Conservation (phyloP, 23 tunicate genomes). For the Styela clava region DNA sequence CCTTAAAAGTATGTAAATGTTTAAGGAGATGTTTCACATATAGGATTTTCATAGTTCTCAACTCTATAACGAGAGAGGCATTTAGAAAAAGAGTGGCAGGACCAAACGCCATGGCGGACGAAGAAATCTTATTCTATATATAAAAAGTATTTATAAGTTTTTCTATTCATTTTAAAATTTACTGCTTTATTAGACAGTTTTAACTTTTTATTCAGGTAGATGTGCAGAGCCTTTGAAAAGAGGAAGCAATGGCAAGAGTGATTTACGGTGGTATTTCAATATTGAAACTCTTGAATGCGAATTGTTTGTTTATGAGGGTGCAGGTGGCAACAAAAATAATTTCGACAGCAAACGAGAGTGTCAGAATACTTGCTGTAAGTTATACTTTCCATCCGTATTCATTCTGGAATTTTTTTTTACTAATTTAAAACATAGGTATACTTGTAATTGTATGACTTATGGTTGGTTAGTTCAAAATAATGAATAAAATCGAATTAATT, state of each 20-base stretch:
- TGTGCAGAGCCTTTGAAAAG: neutral
- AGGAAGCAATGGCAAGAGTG: neutral
- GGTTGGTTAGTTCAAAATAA: neutral
- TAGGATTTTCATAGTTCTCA: too few species aligned
- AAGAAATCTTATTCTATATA: too few species aligned
- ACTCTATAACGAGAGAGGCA: too few species aligned
- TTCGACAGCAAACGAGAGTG: constrained; percentile 12
- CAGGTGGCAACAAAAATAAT: constrained; percentile 25
- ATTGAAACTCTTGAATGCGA: constrained; percentile 9
- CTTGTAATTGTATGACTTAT: neutral
- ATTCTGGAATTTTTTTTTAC: too few species aligned
- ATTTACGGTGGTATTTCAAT: constrained; percentile 29
- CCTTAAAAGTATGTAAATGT: neutral
- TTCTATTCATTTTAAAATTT: too few species aligned
- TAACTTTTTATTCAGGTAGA: constrained; percentile 7
- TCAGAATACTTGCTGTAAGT: constrained; percentile 24
- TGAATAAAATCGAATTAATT: neutral
- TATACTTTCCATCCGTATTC: neutral
- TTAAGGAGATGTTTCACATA: neutral
- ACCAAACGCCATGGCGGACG: too few species aligned
- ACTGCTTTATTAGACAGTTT: too few species aligned
- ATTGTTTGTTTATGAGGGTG: constrained; percentile 27
- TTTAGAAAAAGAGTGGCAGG: too few species aligned
- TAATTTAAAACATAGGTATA: too few species aligned
- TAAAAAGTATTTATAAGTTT: too few species aligned